phyloP scores from a whole-genome alignment of 2,113 vertebrate species.

The Mus pahari region DNA sequence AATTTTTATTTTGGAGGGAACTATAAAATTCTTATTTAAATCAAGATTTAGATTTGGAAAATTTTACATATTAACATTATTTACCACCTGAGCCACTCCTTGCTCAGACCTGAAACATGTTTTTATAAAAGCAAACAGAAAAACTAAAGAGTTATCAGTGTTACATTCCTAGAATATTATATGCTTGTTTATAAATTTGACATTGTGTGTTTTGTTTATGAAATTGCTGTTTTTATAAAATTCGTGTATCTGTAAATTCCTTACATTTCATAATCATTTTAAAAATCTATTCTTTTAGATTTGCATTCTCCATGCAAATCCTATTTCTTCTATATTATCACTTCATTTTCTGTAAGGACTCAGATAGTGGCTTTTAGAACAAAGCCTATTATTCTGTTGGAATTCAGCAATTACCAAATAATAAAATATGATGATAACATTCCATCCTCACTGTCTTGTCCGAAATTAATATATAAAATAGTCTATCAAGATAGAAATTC shows the following conservation, averaged over 20 bases:
- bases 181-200: neutral
- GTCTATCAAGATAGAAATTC: slow-evolving; percentile 73
- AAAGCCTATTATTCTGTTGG: neutral
- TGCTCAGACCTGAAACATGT: neutral
- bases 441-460: slow-evolving; percentile 67
- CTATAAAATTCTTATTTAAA: slow-evolving; percentile 38
- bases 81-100: neutral
- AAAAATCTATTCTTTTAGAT: neutral
- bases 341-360: neutral
- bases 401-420: slow-evolving; percentile 33
- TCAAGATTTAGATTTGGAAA: neutral
- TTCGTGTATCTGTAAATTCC: neutral
- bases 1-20: neutral
- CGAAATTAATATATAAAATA: slow-evolving; percentile 77
- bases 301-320: neutral
- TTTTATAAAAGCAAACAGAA: neutral
- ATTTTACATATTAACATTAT: no score
- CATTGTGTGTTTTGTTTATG: neutral
- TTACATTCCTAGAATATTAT: no score
- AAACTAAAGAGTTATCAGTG: neutral
- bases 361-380: neutral
- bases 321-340: neutral
- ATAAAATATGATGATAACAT: slow-evolving; percentile 17
- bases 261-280: neutral
- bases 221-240: neutral